Conservation (phyloP, 2,113 vertebrate species). For the Raja brachyura region DNA sequence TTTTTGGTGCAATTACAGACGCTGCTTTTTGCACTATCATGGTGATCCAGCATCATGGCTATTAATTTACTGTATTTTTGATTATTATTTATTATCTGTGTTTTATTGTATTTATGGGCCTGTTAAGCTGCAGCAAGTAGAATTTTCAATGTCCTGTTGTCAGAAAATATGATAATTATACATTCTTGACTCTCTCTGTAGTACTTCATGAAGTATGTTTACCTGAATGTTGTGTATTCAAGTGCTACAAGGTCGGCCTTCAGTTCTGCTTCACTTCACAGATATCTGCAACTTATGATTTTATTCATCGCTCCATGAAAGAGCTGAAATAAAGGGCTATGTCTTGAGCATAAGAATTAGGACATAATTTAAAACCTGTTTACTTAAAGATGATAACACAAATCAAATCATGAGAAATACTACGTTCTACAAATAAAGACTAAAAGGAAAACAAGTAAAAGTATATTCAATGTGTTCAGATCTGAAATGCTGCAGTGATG, state of each 20-base stretch:
- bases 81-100: too few species aligned
- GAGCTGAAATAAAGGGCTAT: background rate
- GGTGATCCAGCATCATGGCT: too few species aligned
- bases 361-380: background rate
- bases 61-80: too few species aligned
- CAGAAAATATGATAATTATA: too few species aligned
- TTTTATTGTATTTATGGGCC: too few species aligned
- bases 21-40: too few species aligned
- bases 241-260: too few species aligned
- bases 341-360: background rate
- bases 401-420: background rate
- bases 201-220: background rate
- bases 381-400: too few species aligned
- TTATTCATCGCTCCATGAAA: background rate
- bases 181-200: background rate
- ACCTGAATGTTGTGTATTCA: background rate
- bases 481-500: background rate
- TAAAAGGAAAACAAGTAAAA: background rate
- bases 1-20: too few species aligned
- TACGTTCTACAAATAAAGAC: background rate
- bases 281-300: background rate
- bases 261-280: too few species aligned
- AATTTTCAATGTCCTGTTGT: too few species aligned
- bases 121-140: too few species aligned
- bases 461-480: background rate